These are phyloP conservation scores for Heliornis fulica DNA, from an alignment of 2,113 vertebrate genomes.

Conservation along the genomic window DNA sequence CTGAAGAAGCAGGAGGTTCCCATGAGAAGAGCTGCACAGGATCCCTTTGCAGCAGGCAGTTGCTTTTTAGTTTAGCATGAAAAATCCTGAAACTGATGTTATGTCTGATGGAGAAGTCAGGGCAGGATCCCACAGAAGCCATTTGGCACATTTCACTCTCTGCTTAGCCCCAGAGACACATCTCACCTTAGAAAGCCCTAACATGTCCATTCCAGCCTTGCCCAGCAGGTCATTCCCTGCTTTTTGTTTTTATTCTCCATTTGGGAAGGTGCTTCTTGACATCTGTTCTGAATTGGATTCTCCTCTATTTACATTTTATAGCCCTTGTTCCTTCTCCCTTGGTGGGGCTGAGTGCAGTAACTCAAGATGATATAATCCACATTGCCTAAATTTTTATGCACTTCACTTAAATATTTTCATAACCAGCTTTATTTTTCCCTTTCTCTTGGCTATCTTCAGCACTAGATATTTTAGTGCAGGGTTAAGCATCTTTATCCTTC, in stretches of 20 bases:
- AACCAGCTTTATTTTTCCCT: not conserved
- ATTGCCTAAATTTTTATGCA: not conserved
- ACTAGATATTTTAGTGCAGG: not conserved
- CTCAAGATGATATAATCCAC: not conserved
- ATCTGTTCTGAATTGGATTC: conserved; percentile 29
- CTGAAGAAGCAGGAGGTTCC: not conserved
- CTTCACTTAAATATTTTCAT: not conserved
- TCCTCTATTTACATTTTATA: conserved; percentile 42
- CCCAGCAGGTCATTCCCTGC: not conserved
- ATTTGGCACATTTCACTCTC: not conserved
- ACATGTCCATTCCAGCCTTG: not conserved
- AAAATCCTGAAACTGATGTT: not conserved
- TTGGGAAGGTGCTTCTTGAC: conserved; percentile 23
- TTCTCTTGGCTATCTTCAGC: not conserved
- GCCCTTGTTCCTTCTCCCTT: not conserved
- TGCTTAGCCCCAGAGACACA: not conserved
- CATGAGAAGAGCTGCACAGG: not conserved
- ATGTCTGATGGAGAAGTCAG: not conserved
- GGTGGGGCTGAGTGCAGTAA: not conserved
- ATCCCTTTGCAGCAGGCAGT: not conserved
- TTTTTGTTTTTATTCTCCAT: not conserved
- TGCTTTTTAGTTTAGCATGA: not conserved
- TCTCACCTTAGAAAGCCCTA: not conserved
- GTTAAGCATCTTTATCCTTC: conserved; percentile 4
- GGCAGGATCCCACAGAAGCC: not conserved